A percentile compares a stretch with the other conserved stretches of the same genome.
These are phyloP conservation scores for Lampris incognitus DNA, from an alignment of 2,113 vertebrate species.

Conservation along the genomic window DNA sequence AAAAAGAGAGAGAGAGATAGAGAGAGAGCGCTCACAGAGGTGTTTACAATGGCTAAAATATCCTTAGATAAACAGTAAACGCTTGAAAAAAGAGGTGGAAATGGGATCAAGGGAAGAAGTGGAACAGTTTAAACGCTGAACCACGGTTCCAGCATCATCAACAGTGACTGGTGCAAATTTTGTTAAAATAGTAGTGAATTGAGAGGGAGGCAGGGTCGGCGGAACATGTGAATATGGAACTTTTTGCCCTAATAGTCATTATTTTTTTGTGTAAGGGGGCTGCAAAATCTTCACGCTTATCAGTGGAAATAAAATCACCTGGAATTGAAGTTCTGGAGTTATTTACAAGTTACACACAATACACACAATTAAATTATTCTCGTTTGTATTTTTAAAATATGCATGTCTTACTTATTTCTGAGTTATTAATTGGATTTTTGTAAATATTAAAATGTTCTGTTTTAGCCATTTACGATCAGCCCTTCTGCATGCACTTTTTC, in stretches of 20 bases:
- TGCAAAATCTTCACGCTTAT: too few species aligned
- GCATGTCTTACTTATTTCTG: neutral
- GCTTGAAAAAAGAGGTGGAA: too few species aligned
- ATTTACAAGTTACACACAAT: neutral
- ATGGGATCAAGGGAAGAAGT: too few species aligned
- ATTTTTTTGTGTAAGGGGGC: too few species aligned
- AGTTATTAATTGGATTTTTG: neutral
- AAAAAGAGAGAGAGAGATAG: too few species aligned
- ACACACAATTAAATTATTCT: neutral
- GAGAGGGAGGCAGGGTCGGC: neutral
- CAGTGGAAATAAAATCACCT: neutral
- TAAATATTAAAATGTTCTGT: neutral
- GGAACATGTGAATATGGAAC: neutral
- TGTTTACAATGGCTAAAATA: conserved; percentile 1
- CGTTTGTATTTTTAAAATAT: neutral
- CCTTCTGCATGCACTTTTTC: too few species aligned
- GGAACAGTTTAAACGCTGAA: neutral
- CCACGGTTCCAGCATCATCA: neutral
- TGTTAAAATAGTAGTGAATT: neutral
- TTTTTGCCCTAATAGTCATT: neutral
- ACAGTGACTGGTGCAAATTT: neutral
- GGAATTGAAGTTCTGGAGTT: conserved; percentile 7
- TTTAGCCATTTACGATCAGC: neutral
- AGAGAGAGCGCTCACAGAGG: neutral
- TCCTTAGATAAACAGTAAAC: neutral